Conservation (phyloP, 2,797 vertebrate genomes). For the Falco berigora region DNA sequence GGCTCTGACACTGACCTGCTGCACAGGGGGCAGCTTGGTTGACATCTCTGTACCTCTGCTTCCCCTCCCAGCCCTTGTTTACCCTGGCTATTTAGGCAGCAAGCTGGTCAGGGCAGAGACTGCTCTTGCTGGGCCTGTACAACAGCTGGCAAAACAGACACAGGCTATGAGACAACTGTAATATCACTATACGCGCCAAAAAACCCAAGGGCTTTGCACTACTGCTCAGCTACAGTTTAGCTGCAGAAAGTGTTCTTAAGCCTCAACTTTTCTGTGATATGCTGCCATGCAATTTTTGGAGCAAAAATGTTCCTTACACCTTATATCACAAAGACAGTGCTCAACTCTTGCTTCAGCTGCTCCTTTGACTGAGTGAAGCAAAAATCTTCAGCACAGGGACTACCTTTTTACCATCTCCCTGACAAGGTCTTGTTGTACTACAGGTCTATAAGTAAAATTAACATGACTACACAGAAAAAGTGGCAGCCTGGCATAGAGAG, state of each 20-base stretch:
- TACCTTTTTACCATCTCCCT: not conserved
- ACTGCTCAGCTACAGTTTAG: not conserved
- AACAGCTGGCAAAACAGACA: constrained; percentile 54
- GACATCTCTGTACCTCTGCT: not conserved
- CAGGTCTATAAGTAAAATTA: not conserved
- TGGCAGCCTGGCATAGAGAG: not conserved
- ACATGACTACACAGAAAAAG: not conserved
- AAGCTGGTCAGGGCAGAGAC: not conserved
- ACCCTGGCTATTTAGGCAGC: constrained; percentile 43
- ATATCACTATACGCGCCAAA: not conserved
- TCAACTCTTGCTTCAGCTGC: not conserved
- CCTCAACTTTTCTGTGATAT: not conserved
- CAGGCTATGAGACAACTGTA: constrained; percentile 1
- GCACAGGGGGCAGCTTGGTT: constrained; percentile 29
- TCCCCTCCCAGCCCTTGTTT: constrained; percentile 4
- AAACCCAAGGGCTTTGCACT: not conserved
- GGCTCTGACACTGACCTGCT: constrained; percentile 61
- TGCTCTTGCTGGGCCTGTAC: constrained; percentile 4
- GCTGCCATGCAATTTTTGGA: not conserved
- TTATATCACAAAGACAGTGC: fast-evolving
- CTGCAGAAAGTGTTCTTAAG: not conserved
- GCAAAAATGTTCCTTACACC: not conserved
- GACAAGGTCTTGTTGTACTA: not conserved
- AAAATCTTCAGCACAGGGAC: not conserved
- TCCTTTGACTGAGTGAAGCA: not conserved